phyloP scores from a whole-genome alignment of 2,888 invertebrate genomes.

The Strigamia crassipes region DNA sequence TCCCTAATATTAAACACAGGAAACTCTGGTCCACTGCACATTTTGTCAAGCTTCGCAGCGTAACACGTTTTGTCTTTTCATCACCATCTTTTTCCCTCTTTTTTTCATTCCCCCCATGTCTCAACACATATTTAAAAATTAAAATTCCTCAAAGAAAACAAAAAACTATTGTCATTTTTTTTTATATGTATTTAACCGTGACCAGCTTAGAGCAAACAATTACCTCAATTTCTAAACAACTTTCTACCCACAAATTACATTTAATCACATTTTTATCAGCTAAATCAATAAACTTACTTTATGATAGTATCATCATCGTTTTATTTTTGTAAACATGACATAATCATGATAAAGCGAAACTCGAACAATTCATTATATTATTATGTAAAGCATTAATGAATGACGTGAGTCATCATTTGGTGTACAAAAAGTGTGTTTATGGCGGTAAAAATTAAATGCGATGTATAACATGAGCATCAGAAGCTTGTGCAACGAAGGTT shows the following conservation, averaged over 20 bases:
- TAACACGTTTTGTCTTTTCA: conserved; percentile 37
- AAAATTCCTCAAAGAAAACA: not conserved
- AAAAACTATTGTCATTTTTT: not conserved
- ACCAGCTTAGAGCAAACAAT: not conserved
- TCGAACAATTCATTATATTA: not conserved
- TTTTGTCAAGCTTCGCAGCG: conserved; percentile 31
- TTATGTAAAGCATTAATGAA: not conserved
- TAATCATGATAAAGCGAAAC: not conserved
- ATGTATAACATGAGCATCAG: not conserved
- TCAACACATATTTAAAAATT: not conserved
- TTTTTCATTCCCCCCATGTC: not conserved
- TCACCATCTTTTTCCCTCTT: not conserved
- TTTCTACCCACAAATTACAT: not conserved
- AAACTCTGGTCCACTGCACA: conserved; percentile 23
- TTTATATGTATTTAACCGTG: not conserved
- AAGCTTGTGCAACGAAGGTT: not conserved
- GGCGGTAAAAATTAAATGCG: not conserved
- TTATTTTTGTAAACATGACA: not conserved
- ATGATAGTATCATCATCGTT: not conserved
- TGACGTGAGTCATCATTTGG: not conserved
- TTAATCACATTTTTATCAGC: not conserved
- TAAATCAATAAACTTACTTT: conserved; percentile 17
- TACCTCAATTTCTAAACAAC: not conserved
- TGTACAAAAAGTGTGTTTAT: too few species aligned
- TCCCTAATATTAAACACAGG: conserved; percentile 34